Evolutionary conservation across 2,797 vertebrate species (phyloP).

Genomic region (Podarcis siculus): DNA sequence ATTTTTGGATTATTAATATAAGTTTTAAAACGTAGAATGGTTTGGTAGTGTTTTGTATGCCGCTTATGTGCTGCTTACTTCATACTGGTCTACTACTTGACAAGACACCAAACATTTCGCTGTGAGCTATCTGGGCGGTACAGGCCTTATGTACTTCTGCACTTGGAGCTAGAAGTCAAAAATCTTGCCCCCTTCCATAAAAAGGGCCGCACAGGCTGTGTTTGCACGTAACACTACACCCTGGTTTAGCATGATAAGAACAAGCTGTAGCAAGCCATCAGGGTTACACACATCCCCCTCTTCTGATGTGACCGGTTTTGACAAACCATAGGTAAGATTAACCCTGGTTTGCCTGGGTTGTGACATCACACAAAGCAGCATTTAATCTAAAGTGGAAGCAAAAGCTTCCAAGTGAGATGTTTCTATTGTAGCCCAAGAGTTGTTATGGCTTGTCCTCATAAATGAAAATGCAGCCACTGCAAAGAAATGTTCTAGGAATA

Average conservation of each 20-base stretch:
- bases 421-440: too few species aligned
- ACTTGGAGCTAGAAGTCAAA: too few species aligned
- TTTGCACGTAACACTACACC: not conserved
- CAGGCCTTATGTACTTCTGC: not conserved
- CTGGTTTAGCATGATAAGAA: not conserved
- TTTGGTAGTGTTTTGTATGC: too few species aligned
- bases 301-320: not conserved
- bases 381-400: not conserved
- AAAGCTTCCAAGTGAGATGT: not conserved
- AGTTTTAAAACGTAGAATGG: too few species aligned
- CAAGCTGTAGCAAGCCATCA: not conserved
- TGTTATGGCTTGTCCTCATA: not conserved
- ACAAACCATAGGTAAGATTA: not conserved
- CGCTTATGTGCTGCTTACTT: too few species aligned
- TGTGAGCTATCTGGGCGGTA: not conserved
- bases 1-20: too few species aligned
- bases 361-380: not conserved
- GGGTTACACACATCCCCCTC: not conserved
- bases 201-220: too few species aligned
- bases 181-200: too few species aligned
- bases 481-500: not conserved
- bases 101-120: not conserved
- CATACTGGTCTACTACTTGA: too few species aligned
- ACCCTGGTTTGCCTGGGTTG: not conserved
- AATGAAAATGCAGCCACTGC: not conserved